Conservation (phyloP, 2,797 vertebrate genomes). For the Glyptemys insculpta region DNA sequence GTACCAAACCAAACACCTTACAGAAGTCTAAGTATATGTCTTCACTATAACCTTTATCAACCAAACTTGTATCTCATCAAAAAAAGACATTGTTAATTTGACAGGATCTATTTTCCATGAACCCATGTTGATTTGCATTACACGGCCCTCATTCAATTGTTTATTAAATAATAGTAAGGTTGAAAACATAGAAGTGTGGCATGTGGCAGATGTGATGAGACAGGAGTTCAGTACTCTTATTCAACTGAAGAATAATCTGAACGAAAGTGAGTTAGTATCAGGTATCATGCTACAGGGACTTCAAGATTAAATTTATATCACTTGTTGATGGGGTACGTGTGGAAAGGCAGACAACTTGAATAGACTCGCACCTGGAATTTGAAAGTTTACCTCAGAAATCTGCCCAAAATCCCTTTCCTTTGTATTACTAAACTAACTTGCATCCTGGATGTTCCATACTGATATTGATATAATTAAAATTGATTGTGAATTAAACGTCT, state of each 20-base stretch:
- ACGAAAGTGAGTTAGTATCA: slow-evolving; percentile 21
- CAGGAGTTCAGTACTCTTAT: not conserved
- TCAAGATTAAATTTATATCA: slow-evolving; percentile 15
- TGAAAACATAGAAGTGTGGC: not conserved
- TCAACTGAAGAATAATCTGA: not conserved
- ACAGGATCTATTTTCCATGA: not conserved
- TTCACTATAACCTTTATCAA: not conserved
- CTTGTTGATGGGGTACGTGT: slow-evolving; percentile 17
- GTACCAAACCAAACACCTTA: not conserved
- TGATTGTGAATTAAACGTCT: not conserved
- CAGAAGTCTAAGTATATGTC: not conserved
- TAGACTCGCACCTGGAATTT: slow-evolving; percentile 11
- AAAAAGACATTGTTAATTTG: not conserved
- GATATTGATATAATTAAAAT: not conserved
- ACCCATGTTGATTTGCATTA: not conserved
- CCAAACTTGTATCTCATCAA: not conserved
- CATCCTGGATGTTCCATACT: not conserved
- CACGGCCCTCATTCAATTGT: not conserved
- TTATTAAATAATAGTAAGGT: not conserved
- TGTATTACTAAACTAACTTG: not conserved
- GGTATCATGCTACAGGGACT: not conserved
- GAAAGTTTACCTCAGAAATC: not conserved
- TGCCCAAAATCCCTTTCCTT: not conserved
- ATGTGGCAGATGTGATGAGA: not conserved
- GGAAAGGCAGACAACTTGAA: not conserved